Evolutionary conservation across 2,888 invertebrate species (phyloP), one percentile per base, ranked within the genome.

Genomic region (Drosophila cracens): DNA sequence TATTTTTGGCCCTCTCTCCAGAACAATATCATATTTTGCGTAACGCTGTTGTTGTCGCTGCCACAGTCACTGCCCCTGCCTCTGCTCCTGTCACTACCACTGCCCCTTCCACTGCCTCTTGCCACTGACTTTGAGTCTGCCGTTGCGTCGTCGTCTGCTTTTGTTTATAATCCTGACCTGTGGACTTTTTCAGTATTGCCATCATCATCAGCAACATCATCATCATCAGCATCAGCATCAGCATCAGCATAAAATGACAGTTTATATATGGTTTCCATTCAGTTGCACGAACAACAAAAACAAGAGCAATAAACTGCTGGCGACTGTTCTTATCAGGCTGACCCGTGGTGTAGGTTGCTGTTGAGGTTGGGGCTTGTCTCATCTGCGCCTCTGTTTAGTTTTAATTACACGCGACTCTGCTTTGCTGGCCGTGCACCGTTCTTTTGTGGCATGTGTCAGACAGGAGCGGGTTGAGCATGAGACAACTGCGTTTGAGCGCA

Each of bases 351-450:
- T 34, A 40, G 67, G 38, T 57, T 60, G 34, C 49, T n/a, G 13
- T 38, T 38, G 18, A 25, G 25, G 33, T 34, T 38, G 21, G 13
- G 13, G 38, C 1, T 56, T 27, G 67, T 33, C 54, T 54, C 31
- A 70, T 43, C 68, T 66, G 48, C 70, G 69, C 54, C 76, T 67
- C 74, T 84, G 84, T 89, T 85, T 85, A 81, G 85, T 89, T 85
- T 85, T 89, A 89, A 89, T 84, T 84, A 89, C 89, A 87, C 84
- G 84, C 89, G 79, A 84, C 73, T 70, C 82, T 79, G 90, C 72
- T 65, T 70, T 72, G 53, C 67, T 59, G 68, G 74, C 75, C 80
- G 77, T 71, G 82, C 74, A 75, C 74, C 70, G 70, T 38, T 75
- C 75, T 60, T 86, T 81, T 74, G 69, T 74, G 81, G 16, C 51